Base-by-base conservation (phyloP, 2,113 vertebrate genomes). In the Nothobranchius furzeri region DNA sequence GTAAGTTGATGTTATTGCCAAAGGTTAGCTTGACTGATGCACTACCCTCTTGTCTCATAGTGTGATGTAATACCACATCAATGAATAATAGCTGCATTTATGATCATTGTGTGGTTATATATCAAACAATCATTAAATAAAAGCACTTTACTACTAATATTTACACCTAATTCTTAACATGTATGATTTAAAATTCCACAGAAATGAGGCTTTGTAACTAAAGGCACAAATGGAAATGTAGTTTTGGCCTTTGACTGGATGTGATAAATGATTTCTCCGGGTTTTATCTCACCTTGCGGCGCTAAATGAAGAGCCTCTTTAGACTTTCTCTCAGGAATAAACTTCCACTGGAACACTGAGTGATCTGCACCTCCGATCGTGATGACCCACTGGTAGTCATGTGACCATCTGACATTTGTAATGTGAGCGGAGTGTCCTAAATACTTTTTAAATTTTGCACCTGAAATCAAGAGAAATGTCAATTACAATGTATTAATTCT, bases 301-400 rank as follows among this genome's bases (percentile, higher is more conserved):
- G 95, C 95, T 89, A 98, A 94, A 80, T 98, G 96, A 79, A 97
- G 91, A 57, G 94, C 89, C 78, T 99, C 97, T 91, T 98, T 99
- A 51, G 96, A 69, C 72, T 98, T 99, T 73, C 96, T 92, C 80
- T 99, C 98, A 6, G 96, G 95, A 80, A 99, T 92, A 91, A 98
- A 98, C 84, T 95, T 98, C 98, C 98, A 99, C 90, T 99, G 98
- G 88, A 99, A 99, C 84, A 99, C 96, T 48, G 98, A 97, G 82
- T 99, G 98, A 88, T 99, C 98, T 25, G 96, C 96, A 81, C 98
- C 98, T 68, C 98, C 98, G 56, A 99, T 97, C 64, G 95, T 96
- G 85, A 99, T 94, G 75, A 98, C 95, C 98, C 98, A 99, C 87
- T 98, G 96, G 90, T 96, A 96, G 88, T 99, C 98, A 65, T 99